Evolutionary conservation across 1,140 invertebrate genomes (phyloP).

Genomic region (Holcopasites calliopsidis): DNA sequence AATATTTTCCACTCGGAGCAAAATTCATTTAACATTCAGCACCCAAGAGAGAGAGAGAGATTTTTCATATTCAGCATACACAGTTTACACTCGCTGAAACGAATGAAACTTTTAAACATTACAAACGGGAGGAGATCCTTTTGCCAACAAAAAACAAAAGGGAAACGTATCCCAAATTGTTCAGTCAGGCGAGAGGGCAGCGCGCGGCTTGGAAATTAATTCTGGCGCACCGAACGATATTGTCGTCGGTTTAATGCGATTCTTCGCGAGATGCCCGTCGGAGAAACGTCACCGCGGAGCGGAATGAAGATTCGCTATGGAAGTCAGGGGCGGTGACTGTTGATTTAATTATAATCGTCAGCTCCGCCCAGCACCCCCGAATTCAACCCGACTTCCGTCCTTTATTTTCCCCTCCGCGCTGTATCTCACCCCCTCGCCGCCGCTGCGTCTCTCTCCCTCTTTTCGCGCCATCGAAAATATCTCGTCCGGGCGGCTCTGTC

Average conservation of each 20-base stretch:
- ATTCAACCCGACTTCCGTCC: slow-evolving; percentile 72
- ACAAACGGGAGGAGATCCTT: too few relatives aligned
- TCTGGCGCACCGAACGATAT: neutral
- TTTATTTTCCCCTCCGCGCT: slow-evolving; percentile 9
- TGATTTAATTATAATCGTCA: slow-evolving; percentile 78
- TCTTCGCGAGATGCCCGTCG: slow-evolving; percentile 7
- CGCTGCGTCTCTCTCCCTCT: slow-evolving; percentile 32
- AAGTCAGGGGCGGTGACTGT: slow-evolving; percentile 75
- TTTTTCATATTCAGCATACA: neutral
- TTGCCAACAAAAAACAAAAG: too few relatives aligned
- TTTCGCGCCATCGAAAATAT: slow-evolving; percentile 5
- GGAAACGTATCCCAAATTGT: too few relatives aligned
- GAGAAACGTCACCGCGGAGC: slow-evolving; percentile 14
- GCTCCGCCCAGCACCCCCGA: slow-evolving; percentile 74
- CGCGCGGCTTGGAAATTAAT: neutral
- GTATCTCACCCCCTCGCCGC: neutral
- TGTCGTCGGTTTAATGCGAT: slow-evolving; percentile 45
- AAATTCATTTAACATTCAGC: too few relatives aligned
- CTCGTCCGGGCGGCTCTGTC: neutral
- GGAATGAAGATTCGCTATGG: slow-evolving; percentile 47
- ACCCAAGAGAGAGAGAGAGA: neutral
- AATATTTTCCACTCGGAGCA: too few relatives aligned
- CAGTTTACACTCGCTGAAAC: neutral
- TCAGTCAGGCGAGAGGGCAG: too few relatives aligned
- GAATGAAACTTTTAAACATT: too few relatives aligned